These are phyloP conservation scores for Pristionchus mayeri DNA, from an alignment of 2,888 invertebrate genomes.

Conservation along the genomic window DNA sequence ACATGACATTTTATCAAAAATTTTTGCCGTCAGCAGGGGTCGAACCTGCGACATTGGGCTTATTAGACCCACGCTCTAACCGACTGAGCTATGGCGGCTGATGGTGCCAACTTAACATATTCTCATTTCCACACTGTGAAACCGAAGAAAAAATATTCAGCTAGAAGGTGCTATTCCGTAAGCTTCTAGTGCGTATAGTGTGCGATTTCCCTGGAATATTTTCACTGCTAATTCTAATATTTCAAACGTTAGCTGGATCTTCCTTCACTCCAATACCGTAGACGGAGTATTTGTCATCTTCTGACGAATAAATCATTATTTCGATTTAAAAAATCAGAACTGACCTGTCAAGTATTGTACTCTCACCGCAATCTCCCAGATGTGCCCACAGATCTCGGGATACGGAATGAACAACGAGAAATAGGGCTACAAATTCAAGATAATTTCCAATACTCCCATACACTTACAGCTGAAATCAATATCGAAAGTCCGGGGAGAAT, in stretches of 20 bases:
- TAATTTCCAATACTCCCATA: neutral
- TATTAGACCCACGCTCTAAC: conserved; percentile 57
- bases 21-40: conserved; percentile 52
- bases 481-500: neutral
- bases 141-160: neutral
- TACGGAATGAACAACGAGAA: conserved; percentile 1
- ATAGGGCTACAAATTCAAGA: neutral
- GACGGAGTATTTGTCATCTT: neutral
- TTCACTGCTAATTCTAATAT: neutral
- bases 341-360: neutral
- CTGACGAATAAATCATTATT: neutral
- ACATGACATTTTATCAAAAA: neutral
- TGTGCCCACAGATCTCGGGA: neutral
- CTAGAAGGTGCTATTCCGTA: neutral
- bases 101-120: neutral
- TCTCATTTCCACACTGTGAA: neutral
- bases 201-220: conserved; percentile 18
- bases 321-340: neutral
- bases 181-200: neutral
- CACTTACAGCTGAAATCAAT: neutral
- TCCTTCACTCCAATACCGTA: neutral
- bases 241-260: neutral
- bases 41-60: conserved; percentile 58
- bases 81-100: conserved; percentile 56
- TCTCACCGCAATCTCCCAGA: neutral